These are phyloP conservation scores for Tauraco hartlaubi DNA, from an alignment of 2,797 vertebrate species.

Conservation along the genomic window DNA sequence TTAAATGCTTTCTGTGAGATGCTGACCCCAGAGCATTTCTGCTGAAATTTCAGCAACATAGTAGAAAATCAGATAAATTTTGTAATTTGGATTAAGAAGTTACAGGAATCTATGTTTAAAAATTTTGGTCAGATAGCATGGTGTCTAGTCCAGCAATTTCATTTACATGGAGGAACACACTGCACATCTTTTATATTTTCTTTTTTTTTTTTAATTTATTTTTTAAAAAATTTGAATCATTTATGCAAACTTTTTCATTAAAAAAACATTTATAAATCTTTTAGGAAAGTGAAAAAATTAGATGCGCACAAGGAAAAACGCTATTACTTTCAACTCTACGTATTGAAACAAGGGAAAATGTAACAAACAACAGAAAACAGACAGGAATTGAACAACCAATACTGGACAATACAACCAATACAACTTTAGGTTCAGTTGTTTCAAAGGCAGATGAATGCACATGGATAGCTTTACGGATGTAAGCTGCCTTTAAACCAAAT, in stretches of 20 bases:
- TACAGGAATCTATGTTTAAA: not conserved
- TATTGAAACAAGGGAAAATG: not conserved
- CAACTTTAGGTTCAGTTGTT: not conserved
- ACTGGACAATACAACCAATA: too few species aligned
- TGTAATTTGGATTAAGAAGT: not conserved
- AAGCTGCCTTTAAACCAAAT: not conserved
- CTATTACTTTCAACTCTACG: not conserved
- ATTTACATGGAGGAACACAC: not conserved
- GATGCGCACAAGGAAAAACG: not conserved
- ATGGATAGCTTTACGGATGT: not conserved
- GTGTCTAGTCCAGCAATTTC: not conserved
- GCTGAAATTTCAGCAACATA: not conserved
- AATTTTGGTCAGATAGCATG: not conserved
- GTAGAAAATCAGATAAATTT: not conserved
- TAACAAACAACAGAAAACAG: not conserved
- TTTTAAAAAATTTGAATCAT: not conserved
- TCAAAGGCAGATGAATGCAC: not conserved
- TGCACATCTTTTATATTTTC: not conserved
- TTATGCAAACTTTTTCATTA: not conserved
- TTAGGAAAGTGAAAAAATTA: not conserved
- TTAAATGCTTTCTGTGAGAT: not conserved
- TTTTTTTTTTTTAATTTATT: not conserved
- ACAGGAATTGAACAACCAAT: not conserved
- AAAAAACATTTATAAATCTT: not conserved
- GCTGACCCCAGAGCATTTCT: not conserved